Evolutionary conservation across 2,797 vertebrate genomes (phyloP).

Genomic region (Potorous gilbertii): DNA sequence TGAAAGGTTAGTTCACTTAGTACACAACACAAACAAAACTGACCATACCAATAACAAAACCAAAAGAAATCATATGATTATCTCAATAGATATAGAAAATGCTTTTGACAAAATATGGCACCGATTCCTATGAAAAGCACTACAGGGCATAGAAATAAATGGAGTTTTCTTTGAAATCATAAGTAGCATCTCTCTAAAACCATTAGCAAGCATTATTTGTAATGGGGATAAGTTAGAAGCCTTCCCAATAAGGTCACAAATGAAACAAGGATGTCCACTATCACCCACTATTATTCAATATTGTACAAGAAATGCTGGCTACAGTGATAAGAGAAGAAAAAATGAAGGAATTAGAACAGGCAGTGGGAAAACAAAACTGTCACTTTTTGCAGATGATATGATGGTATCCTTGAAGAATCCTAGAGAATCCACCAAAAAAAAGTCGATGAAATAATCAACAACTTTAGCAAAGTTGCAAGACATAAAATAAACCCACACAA

Average conservation of each 20-base stretch:
- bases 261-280: neutral
- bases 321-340: too few species aligned
- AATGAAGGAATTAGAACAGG: too few species aligned
- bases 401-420: too few species aligned
- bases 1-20: neutral
- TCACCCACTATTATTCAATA: neutral
- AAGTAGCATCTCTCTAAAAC: neutral
- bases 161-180: neutral
- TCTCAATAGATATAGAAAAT: neutral
- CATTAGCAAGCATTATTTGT: neutral
- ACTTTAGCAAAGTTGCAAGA: neutral
- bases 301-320: neutral
- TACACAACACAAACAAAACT: neutral
- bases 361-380: too few species aligned
- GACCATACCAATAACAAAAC: neutral
- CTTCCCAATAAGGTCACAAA: neutral
- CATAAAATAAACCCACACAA: neutral
- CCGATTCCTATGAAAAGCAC: neutral
- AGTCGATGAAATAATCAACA: neutral
- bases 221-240: neutral
- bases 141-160: neutral
- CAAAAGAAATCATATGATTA: neutral
- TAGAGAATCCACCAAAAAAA: neutral
- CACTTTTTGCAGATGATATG: too few species aligned
- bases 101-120: neutral